Conservation (phyloP, 2,113 vertebrate genomes). For the Gallinago paraguaiae region DNA sequence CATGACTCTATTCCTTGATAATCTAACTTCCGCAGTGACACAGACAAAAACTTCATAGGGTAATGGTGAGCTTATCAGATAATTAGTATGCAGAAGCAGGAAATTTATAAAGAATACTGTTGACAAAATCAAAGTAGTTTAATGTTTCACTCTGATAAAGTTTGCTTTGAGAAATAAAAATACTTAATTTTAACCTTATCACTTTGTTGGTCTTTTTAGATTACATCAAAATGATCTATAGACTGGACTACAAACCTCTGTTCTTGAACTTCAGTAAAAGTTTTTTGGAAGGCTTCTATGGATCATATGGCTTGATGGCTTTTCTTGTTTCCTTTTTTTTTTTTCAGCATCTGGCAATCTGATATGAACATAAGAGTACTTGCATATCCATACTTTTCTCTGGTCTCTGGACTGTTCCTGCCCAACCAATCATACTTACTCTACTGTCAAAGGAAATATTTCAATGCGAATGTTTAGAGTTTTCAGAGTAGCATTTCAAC, state of each 20-base stretch:
- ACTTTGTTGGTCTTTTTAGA: neutral
- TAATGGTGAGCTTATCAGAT: neutral
- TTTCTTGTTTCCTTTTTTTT: neutral
- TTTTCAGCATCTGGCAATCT: neutral
- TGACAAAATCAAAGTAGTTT: neutral
- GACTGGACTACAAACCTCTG: neutral
- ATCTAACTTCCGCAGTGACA: neutral
- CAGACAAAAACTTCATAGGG: neutral
- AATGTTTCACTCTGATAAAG: neutral
- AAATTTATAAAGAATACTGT: neutral
- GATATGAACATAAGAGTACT: neutral
- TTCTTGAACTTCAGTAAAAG: neutral
- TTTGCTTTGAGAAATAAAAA: neutral
- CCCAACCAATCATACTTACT: neutral
- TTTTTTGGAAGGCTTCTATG: neutral
- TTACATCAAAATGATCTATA: conserved; percentile 18
- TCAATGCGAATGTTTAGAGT: neutral
- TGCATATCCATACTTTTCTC: neutral
- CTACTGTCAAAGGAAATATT: neutral
- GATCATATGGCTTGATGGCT: neutral
- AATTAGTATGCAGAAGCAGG: neutral
- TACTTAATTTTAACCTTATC: neutral
- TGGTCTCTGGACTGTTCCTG: neutral
- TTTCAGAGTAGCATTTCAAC: neutral
- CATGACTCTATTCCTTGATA: neutral